A percentile compares a stretch with the other conserved stretches of the same genome.
These are phyloP conservation scores for Leptarthrus brevirostris DNA, from an alignment of 2,888 invertebrate species.

Conservation along the genomic window DNA sequence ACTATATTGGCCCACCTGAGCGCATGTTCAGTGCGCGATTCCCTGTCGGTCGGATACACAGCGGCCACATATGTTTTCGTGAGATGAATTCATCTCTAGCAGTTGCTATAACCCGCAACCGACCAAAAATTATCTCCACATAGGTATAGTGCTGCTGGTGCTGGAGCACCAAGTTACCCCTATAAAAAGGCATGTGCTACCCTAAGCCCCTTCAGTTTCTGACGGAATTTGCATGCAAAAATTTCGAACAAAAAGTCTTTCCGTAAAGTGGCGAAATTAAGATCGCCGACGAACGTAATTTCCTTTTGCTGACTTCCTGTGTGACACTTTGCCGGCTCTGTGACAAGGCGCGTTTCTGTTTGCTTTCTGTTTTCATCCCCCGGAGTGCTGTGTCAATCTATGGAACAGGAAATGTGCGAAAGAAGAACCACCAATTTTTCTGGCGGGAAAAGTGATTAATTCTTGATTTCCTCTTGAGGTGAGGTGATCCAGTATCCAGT, in stretches of 20 bases:
- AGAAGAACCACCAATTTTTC: constrained; percentile 47
- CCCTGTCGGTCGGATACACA: constrained; percentile 46
- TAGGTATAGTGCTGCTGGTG: constrained; percentile 27
- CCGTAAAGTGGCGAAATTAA: constrained; percentile 18
- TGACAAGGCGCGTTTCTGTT: constrained; percentile 13
- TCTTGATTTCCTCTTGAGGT: constrained; percentile 37
- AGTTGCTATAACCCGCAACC: constrained; percentile 50
- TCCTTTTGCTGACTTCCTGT: constrained; percentile 9
- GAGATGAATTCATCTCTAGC: constrained; percentile 47
- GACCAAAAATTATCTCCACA: constrained; percentile 52
- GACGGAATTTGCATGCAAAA: constrained; percentile 59
- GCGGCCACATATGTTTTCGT: constrained; percentile 44
- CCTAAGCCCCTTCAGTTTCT: constrained; percentile 58
- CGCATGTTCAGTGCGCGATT: constrained; percentile 51
- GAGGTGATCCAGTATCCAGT: constrained; percentile 5
- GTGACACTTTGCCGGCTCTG: constrained; percentile 24
- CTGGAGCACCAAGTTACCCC: constrained; percentile 55
- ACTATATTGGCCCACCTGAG: constrained; percentile 45
- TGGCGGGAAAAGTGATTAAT: constrained; percentile 47
- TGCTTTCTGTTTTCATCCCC: neutral
- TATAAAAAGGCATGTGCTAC: constrained; percentile 59
- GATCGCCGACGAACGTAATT: constrained; percentile 26
- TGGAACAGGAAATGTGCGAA: constrained; percentile 44
- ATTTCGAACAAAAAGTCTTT: constrained; percentile 52
- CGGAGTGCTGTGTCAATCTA: constrained; percentile 10